Base-by-base conservation (phyloP, 2,888 invertebrate species). In the Cephus nigrinus region DNA sequence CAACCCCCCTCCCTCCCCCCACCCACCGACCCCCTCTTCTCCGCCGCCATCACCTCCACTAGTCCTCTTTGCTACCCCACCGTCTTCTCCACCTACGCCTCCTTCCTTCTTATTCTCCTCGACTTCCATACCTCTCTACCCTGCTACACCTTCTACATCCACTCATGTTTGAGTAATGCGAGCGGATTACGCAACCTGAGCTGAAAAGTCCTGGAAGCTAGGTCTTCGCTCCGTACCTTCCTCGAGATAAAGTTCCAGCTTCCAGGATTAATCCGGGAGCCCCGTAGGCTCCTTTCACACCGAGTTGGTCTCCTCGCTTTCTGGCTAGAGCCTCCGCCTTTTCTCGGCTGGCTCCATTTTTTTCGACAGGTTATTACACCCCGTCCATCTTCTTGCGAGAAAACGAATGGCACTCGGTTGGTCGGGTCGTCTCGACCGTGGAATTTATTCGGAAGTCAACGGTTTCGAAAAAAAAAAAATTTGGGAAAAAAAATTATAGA, bases 151-250 rank as follows among this genome's bases (percentile, higher is more conserved):
- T 77, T 32, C 68, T 75, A 77, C 80, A 84, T 80, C 81, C 81
- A 82, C 82, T 82, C 83, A 81, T 84, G 84, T 83, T 84, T 84
- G 84, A 85, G 83, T 85, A 85, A 85, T 84, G 82, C 80, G 81
- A 81, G 79, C 78, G 83, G 85, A 85, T 85, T 85, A 85, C 82
- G 79, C 75, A 80, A 83, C 81, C 82, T 80, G 80, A 82, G 84
- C 85, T 82, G 82, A 81, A 84, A 84, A 85, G 84, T 84, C 82
- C 82, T 73, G 30, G 80, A 75, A 81, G 81, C 82, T 77, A 77
- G 78, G 80, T 81, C 82, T 79, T 82, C 81, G 76, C 77, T 81
- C 76, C 81, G 78, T 80, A 80, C 81, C 80, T 75, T 78, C 69
- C 55, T 75, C 76, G 75, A 83, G 84, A 84, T 81, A 82, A 84